Evolutionary conservation across 30 jellyfish, hydroid and myxozoan genomes (phyloP), one percentile per base, ranked within the genome.

Genomic region (Rhopilema esculentum): DNA sequence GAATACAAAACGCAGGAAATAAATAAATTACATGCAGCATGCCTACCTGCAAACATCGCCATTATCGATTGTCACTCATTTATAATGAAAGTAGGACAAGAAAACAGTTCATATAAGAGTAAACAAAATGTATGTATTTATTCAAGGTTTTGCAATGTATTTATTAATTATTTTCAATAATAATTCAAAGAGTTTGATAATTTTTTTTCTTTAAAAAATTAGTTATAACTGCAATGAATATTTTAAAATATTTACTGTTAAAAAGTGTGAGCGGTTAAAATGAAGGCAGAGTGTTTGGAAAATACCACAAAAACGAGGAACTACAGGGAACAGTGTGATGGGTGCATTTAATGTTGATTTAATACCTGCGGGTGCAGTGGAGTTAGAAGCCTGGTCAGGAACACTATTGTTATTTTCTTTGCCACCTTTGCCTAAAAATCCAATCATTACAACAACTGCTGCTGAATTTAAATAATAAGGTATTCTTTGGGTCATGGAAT

Each of bases 361-460:
- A 68, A 71, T 71, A 71, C 82, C 82, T 71, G 65, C 65, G 1
- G 26, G 21, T 27, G 82, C 82, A 18, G 64, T 18, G 24, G 24
- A 15, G 1, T 28, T 31, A 71, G 64, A 31, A 18, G 82, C 2
- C 23, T 21, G n/a, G 19, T 28, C 28, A 71, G 66, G 66, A 8
- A 65, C 24, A 29, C 9, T 28, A 71, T n/a, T 28, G 1, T 31
- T 71, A 21, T 40, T 40, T 40, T 12, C 12, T 40, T 40, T 40
- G 6, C 57, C 57, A 40, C 6, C 57, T 40, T 71, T 71, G 66
- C 82, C 82, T 71, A 24, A 71, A n/a, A 71, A 71, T 71, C 49
- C 49, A 71, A 71, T 31, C 82, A 29, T 27, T 62, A 71, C 17
- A 67, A 20, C 49, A 40, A 40, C 57, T 2, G 6, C 57, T 40